Conservation (phyloP, 2,888 invertebrate species). For the Andrena bicolor region DNA sequence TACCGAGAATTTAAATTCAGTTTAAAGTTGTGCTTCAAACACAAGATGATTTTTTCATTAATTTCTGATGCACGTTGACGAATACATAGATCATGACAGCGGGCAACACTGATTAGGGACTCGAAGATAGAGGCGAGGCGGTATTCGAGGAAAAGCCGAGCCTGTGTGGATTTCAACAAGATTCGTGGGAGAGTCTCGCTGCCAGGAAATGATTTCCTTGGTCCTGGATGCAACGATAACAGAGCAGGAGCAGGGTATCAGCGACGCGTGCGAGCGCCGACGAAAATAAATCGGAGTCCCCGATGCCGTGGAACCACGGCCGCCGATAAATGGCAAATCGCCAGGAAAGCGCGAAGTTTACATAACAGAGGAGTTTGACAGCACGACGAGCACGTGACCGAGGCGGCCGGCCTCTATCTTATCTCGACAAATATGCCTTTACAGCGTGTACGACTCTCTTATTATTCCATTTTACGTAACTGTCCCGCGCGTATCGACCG, state of each 20-base stretch:
- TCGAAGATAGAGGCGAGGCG: background rate
- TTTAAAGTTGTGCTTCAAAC: too few species aligned
- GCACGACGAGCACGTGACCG: slow-evolving; percentile 80
- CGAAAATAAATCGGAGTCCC: slow-evolving; percentile 65
- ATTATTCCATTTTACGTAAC: slow-evolving; percentile 78
- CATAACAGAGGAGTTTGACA: slow-evolving; percentile 84
- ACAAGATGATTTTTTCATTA: too few species aligned
- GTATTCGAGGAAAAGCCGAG: background rate
- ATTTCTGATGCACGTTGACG: too few species aligned
- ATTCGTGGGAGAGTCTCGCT: background rate
- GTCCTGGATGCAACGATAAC: slow-evolving; percentile 46
- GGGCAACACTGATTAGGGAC: too few species aligned
- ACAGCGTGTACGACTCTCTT: slow-evolving; percentile 66
- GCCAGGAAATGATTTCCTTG: slow-evolving; percentile 26
- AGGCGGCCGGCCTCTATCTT: slow-evolving; percentile 75
- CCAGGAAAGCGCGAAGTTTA: slow-evolving; percentile 82
- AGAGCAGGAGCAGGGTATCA: slow-evolving; percentile 40
- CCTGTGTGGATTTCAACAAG: background rate
- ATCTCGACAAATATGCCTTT: slow-evolving; percentile 75
- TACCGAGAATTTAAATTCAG: too few species aligned
- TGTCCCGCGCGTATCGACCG: slow-evolving; percentile 72
- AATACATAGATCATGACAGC: too few species aligned
- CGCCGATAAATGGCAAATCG: slow-evolving; percentile 75
- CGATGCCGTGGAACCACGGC: slow-evolving; percentile 62
- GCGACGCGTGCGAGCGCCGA: slow-evolving; percentile 41